These are phyloP conservation scores for Dromococcyx pavoninus DNA, from an alignment of 2,797 vertebrate species.

Conservation along the genomic window DNA sequence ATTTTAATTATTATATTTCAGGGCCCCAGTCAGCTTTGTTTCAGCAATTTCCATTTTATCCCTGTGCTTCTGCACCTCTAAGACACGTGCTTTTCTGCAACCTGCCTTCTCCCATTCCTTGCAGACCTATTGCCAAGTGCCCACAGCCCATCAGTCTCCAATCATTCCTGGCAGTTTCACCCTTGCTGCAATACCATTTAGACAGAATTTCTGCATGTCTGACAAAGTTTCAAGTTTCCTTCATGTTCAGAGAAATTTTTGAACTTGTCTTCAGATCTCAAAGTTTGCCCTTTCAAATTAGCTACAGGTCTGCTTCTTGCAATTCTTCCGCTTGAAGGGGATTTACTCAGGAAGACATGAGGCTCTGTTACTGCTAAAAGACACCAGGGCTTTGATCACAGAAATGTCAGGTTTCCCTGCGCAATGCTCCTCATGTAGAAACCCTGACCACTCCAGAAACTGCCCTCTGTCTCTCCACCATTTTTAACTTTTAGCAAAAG, in stretches of 20 bases:
- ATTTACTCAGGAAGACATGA: neutral
- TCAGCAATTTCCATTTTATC: neutral
- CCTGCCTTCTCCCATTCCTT: neutral
- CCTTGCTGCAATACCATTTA: neutral
- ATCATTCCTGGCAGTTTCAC: neutral
- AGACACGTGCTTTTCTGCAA: neutral
- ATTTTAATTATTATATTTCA: neutral
- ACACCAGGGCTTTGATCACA: accelerated
- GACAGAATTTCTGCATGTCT: neutral
- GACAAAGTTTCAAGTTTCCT: neutral
- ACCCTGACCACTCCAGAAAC: neutral
- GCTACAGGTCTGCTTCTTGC: neutral
- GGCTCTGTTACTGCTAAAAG: neutral
- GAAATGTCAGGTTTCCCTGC: neutral
- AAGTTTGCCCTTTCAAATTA: neutral
- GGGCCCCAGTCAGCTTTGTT: neutral
- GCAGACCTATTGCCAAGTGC: neutral
- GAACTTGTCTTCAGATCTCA: neutral
- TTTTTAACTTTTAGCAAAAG: neutral
- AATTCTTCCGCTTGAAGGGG: neutral
- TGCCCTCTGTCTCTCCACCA: neutral
- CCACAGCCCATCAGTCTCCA: neutral
- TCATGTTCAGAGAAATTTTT: neutral
- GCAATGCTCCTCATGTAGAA: neutral
- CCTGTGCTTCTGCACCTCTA: neutral